Evolutionary conservation across 2,113 vertebrate species (phyloP).

Genomic region (Nycticebus coucang): DNA sequence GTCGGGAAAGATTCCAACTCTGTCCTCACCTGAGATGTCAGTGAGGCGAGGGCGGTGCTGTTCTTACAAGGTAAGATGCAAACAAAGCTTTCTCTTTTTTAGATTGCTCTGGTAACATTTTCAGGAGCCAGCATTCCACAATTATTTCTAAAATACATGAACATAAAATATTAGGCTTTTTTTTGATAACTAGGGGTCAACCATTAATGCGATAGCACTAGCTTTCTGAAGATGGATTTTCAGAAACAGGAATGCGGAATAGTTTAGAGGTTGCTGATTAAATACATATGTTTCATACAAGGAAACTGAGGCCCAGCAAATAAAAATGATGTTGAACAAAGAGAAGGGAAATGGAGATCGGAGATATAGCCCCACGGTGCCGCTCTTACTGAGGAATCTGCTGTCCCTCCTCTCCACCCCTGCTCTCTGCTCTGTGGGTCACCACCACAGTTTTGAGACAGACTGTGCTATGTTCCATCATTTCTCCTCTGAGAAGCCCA

Average conservation of each 20-base stretch:
- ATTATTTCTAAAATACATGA: background rate
- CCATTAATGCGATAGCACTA: background rate
- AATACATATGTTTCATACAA: background rate
- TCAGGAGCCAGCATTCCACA: background rate
- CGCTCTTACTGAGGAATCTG: background rate
- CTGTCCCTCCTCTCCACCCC: background rate
- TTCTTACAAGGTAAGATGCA: background rate
- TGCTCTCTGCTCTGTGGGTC: background rate
- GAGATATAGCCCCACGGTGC: background rate
- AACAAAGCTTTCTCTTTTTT: background rate
- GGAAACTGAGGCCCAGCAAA: background rate
- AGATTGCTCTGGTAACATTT: background rate
- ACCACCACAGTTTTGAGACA: too few species aligned
- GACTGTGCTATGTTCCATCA: too few species aligned
- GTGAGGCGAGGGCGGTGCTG: background rate
- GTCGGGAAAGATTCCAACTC: background rate
- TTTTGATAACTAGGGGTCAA: background rate
- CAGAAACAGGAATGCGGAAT: slow-evolving; percentile 18
- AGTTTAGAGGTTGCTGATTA: slow-evolving; percentile 10
- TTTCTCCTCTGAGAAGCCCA: too few species aligned
- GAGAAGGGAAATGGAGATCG: background rate
- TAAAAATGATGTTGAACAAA: background rate
- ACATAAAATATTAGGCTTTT: background rate
- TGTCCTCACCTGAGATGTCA: background rate
- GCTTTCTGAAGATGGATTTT: background rate